phyloP scores from a whole-genome alignment of 2,797 vertebrate genomes.

The Syndactyla subalaris region DNA sequence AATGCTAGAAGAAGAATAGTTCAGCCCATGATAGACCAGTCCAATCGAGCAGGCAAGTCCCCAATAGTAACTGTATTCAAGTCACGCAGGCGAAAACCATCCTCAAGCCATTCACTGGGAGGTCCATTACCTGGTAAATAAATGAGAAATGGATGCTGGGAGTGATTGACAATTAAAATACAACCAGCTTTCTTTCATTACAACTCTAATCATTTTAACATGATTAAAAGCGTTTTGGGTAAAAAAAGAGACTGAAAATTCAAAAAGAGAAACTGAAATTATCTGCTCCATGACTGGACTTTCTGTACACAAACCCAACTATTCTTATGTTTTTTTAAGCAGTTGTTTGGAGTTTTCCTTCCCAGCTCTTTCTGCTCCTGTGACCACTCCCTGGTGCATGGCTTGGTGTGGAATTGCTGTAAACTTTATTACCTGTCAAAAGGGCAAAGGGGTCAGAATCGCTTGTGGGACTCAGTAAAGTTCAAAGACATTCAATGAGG shows the following conservation, averaged over 20 bases:
- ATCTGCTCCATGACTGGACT: not conserved
- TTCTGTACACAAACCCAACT: constrained; percentile 39
- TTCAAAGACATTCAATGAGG: constrained; percentile 93
- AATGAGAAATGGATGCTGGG: constrained; percentile 78
- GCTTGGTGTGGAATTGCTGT: constrained; percentile 97
- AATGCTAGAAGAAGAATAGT: constrained; percentile 99
- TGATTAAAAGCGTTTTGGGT: constrained; percentile 43
- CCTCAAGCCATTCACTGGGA: constrained; percentile 87
- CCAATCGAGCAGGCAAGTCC: constrained; percentile 99
- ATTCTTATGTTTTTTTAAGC: constrained; percentile 59
- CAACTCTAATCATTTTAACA: constrained; percentile 77
- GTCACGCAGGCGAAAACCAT: constrained; percentile 81
- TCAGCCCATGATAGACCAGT: constrained; percentile 99
- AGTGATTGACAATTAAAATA: constrained; percentile 79
- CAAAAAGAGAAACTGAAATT: constrained; percentile 39
- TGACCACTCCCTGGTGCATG: constrained; percentile 90
- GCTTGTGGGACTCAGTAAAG: constrained; percentile 95
- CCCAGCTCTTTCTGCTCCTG: constrained; percentile 83
- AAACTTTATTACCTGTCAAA: constrained; percentile 99
- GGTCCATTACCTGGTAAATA: constrained; percentile 87
- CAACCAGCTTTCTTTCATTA: constrained; percentile 76
- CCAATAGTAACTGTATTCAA: constrained; percentile 85
- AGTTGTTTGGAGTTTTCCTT: constrained; percentile 80
- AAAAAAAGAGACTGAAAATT: not conserved
- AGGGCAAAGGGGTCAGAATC: constrained; percentile 92